These are phyloP conservation scores for Cancer borealis DNA, from an alignment of 2,888 invertebrate species.

Conservation along the genomic window DNA sequence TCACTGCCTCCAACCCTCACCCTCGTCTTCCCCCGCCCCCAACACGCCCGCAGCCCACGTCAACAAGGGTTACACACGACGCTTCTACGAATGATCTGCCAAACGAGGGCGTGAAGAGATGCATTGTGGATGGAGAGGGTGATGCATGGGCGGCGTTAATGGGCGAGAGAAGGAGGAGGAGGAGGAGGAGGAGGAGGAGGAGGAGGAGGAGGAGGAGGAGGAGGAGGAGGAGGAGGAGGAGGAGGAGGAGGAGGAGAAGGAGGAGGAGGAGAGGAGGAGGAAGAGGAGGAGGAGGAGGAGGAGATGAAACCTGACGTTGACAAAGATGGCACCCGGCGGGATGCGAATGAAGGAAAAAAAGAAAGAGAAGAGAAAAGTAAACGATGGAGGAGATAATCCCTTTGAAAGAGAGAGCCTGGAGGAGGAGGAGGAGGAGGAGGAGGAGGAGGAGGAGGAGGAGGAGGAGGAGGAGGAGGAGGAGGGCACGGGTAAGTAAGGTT, in stretches of 20 bases:
- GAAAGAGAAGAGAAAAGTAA: slow-evolving; percentile 8
- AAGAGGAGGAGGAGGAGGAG: background rate
- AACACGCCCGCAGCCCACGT: background rate
- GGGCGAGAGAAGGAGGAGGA: background rate
- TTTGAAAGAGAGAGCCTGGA: background rate
- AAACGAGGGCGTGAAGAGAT: slow-evolving; percentile 31
- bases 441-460: background rate
- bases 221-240: background rate
- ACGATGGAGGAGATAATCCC: background rate
- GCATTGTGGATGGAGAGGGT: slow-evolving; percentile 1
- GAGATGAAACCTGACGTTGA: background rate
- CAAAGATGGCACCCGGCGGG: background rate
- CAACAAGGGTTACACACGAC: background rate
- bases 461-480: slow-evolving; percentile 4
- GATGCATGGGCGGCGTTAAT: slow-evolving; percentile 25
- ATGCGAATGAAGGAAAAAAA: slow-evolving; percentile 21
- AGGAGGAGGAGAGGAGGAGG: slow-evolving; percentile 14
- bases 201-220: background rate
- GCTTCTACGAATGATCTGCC: background rate
- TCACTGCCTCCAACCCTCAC: background rate
- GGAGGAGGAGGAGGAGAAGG: background rate
- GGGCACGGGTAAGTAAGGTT: background rate
- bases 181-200: slow-evolving; percentile 44
- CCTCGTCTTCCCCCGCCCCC: background rate
- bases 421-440: background rate